Conservation (phyloP, 2,888 invertebrate genomes). For the Nasonia oneida region DNA sequence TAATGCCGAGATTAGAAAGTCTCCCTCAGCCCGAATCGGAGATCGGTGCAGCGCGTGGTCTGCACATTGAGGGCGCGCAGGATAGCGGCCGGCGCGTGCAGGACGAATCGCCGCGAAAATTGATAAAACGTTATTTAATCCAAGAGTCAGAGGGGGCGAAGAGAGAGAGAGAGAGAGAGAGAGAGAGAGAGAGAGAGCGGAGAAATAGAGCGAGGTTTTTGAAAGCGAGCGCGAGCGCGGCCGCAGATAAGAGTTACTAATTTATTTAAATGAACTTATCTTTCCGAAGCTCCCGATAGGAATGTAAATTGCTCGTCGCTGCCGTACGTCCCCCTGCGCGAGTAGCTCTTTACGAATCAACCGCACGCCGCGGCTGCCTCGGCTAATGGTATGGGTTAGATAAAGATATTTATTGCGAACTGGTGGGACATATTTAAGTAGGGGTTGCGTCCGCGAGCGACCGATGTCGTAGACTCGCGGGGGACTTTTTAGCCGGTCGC, state of each 20-base stretch:
- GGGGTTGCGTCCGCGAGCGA: slow-evolving; percentile 64
- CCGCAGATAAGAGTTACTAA: slow-evolving; percentile 78
- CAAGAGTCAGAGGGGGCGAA: slow-evolving; percentile 33
- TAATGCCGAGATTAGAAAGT: slow-evolving; percentile 61
- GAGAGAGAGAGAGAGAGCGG: background rate
- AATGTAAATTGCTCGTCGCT: slow-evolving; percentile 77
- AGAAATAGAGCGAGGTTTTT: slow-evolving; percentile 13
- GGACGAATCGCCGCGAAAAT: slow-evolving; percentile 78
- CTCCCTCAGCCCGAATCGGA: background rate
- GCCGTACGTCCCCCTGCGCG: slow-evolving; percentile 36
- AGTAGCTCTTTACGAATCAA: slow-evolving; percentile 71
- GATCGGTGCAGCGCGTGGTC: slow-evolving; percentile 47
- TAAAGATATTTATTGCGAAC: slow-evolving; percentile 78
- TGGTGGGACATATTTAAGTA: slow-evolving; percentile 75
- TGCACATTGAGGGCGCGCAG: slow-evolving; percentile 54
- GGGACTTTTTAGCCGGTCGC: slow-evolving; percentile 44
- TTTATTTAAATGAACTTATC: slow-evolving; percentile 80
- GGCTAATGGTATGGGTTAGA: slow-evolving; percentile 78
- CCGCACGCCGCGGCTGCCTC: slow-evolving; percentile 62
- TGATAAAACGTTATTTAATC: slow-evolving; percentile 79
- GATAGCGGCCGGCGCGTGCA: slow-evolving; percentile 67
- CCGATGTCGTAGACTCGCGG: background rate
- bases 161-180: background rate
- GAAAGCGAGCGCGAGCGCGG: slow-evolving; percentile 60
- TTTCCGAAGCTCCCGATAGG: slow-evolving; percentile 77